phyloP scores from a whole-genome alignment of 2,888 invertebrate genomes.

The Creontiades dilutus region DNA sequence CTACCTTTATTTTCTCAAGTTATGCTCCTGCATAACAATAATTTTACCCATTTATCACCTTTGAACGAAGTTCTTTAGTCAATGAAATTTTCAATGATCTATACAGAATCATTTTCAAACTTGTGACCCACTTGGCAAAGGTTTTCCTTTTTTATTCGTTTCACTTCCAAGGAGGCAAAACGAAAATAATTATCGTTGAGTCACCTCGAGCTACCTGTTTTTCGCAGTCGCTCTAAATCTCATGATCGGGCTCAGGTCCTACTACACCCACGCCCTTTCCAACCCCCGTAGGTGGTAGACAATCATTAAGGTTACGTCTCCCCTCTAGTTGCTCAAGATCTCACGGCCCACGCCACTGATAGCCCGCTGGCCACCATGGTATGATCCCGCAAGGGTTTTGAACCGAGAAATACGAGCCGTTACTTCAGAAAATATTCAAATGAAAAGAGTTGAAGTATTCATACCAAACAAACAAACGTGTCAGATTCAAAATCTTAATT shows the following conservation, averaged over 20 bases:
- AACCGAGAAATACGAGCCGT: too few species aligned
- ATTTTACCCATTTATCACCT: too few species aligned
- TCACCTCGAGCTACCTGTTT: constrained; percentile 46
- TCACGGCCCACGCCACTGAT: constrained; percentile 52
- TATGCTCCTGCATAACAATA: too few species aligned
- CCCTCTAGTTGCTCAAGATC: constrained; percentile 51
- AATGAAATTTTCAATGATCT: too few species aligned
- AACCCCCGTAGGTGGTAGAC: constrained; percentile 49
- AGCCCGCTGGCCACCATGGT: background rate
- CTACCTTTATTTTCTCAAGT: too few species aligned
- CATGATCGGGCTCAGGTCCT: constrained; percentile 25
- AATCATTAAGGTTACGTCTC: constrained; percentile 63
- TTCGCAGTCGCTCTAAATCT: constrained; percentile 55
- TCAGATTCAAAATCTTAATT: too few species aligned
- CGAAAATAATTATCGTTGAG: constrained; percentile 22
- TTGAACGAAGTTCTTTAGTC: too few species aligned
- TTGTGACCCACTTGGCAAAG: too few species aligned
- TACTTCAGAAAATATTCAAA: too few species aligned
- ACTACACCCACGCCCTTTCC: constrained; percentile 46
- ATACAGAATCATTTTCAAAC: too few species aligned
- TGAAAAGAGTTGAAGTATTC: too few species aligned
- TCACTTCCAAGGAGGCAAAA: background rate
- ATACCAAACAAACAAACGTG: too few species aligned
- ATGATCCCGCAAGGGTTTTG: background rate
- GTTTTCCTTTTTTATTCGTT: background rate